These are phyloP conservation scores for Halocynthia aurantium DNA, from an alignment of 23 tunicate species.

Conservation along the genomic window DNA sequence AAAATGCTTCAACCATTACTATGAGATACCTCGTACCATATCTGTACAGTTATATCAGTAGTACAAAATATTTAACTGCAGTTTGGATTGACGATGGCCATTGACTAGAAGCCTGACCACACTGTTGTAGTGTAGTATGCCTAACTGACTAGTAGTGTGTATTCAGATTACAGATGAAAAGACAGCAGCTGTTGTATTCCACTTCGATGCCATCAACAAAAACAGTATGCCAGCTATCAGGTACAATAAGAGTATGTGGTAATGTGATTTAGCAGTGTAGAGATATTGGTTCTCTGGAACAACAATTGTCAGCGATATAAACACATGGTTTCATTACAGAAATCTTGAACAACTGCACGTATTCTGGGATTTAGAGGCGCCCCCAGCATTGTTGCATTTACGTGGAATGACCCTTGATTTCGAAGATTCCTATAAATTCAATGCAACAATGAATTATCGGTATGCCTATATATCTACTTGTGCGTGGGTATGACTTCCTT, in stretches of 20 bases:
- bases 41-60: no score
- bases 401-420: neutral
- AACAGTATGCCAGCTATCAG: neutral
- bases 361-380: neutral
- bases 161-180: neutral
- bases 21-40: no score
- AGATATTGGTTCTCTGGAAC: no score
- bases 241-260: neutral
- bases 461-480: neutral
- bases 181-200: constrained; percentile 4
- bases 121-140: no score
- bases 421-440: neutral
- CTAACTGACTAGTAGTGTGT: no score
- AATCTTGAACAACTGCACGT: neutral
- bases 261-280: neutral
- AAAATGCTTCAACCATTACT: no score
- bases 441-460: neutral
- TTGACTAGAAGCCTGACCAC: no score
- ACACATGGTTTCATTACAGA: neutral
- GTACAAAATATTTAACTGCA: no score
- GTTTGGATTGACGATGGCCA: no score
- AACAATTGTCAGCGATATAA: neutral
- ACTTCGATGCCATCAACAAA: neutral
- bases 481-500: no score
- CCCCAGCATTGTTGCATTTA: neutral